phyloP scores from a whole-genome alignment of 2,888 invertebrate genomes.

The Aproaerema taeniolella region DNA sequence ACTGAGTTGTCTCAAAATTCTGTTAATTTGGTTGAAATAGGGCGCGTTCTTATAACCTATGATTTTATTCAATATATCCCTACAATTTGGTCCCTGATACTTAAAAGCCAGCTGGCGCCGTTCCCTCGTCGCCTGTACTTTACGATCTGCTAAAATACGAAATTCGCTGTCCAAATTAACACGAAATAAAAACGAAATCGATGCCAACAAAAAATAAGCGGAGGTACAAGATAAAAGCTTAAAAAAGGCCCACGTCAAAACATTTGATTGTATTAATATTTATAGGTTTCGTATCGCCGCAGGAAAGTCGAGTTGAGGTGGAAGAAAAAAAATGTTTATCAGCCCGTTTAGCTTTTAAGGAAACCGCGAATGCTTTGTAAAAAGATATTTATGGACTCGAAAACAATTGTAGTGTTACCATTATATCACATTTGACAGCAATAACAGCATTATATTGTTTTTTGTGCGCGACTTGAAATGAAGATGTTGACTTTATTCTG shows the following conservation, averaged over 20 bases:
- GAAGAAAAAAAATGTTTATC: constrained; percentile 72
- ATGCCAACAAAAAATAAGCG: constrained; percentile 67
- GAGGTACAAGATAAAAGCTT: constrained; percentile 73
- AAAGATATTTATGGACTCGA: constrained; percentile 69
- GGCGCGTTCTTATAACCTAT: background rate
- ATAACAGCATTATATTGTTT: constrained; percentile 66
- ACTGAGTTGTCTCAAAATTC: too few relatives aligned
- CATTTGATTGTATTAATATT: constrained; percentile 79
- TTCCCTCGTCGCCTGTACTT: constrained; percentile 50
- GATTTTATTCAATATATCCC: constrained; percentile 26
- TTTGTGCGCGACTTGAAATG: constrained; percentile 49
- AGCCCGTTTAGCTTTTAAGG: constrained; percentile 75
- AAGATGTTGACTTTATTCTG: constrained; percentile 56
- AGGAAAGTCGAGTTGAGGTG: constrained; percentile 58
- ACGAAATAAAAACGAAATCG: constrained; percentile 75
- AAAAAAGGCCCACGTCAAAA: constrained; percentile 76
- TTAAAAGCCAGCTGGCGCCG: constrained; percentile 62
- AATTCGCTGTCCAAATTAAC: constrained; percentile 77
- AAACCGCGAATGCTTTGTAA: constrained; percentile 75
- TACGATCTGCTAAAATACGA: constrained; percentile 78
- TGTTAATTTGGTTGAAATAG: too few relatives aligned
- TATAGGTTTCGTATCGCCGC: constrained; percentile 69
- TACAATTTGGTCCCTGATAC: constrained; percentile 24
- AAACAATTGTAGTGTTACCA: constrained; percentile 76
- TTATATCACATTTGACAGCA: constrained; percentile 73